Base-by-base conservation (phyloP, 1,140 invertebrate genomes). In the Drosophila navojoa region DNA sequence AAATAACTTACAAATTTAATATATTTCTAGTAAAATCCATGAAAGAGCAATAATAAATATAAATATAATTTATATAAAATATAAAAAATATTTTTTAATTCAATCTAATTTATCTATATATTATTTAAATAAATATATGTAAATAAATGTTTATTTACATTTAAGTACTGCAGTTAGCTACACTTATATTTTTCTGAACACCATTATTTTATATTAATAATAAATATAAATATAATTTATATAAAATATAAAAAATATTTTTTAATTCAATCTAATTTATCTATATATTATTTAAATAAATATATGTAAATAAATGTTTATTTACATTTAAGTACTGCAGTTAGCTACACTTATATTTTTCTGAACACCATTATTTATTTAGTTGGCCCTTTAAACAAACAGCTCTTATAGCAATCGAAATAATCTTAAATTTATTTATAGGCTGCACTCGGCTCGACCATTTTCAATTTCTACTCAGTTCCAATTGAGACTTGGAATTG, bases 401-500 rank as follows among this genome's bases (percentile, higher is more conserved):
- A 45, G 10, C 22, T 57, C 25, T n/a, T 57, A 5, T 13, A 40
- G 16, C 22, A 68, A 49, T 52, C 35, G 32, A 35, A 61, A 27
- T 45, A 27, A 45, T 38, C 27, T 47, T 25, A 50, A 64, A 64
- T 64, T 61, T 57, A 58, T 70, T 50, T 74, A 58, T 50, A 68
- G 57, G 49, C 57, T 50, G 38, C 55, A 27, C 49, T 49, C 66
- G 13, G 2, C 38, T 70, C 58, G 45, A 57, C 22, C 68, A 78
- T 71, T 79, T 71, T 71, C 76, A 75, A 81, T 87, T 82, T 80
- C 79, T 79, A 70, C 77, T 82, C 63, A 71, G 69, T 66, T 79
- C 59, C 82, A 86, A 86, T 86, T 86, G 82, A 86, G 82, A 76
- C 82, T 87, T 76, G 84, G 79, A 87, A 86, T 87, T 66, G 84